Evolutionary conservation across 2,888 invertebrate genomes (phyloP).

Genomic region (Lysandra bellargus): DNA sequence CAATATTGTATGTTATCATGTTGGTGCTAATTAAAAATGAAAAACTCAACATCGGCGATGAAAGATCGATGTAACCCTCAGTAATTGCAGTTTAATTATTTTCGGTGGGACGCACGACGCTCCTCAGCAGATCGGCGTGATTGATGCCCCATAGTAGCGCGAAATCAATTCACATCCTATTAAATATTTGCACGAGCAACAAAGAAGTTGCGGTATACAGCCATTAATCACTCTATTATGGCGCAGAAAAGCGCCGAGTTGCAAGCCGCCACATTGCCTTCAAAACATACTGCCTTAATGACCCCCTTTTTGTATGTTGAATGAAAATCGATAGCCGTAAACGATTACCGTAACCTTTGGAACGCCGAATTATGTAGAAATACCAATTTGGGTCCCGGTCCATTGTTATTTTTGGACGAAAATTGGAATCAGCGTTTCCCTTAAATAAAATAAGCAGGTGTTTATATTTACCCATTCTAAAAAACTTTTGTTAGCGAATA

Average conservation of each 20-base stretch:
- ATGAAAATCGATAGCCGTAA: conserved; percentile 69
- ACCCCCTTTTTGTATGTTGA: conserved; percentile 71
- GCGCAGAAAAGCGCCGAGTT: conserved; percentile 72
- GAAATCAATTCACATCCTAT: conserved; percentile 46
- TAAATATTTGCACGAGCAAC: conserved; percentile 72
- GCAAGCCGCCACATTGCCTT: conserved; percentile 65
- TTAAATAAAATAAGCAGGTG: background rate
- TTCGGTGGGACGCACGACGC: background rate
- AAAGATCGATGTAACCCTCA: background rate
- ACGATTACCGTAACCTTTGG: conserved; percentile 38
- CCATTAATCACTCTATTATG: conserved; percentile 77
- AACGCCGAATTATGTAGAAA: conserved; percentile 2
- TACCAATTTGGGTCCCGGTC: background rate
- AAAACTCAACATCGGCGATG: background rate
- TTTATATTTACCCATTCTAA: background rate
- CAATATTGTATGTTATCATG: background rate
- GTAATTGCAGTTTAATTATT: conserved; percentile 14
- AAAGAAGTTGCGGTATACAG: conserved; percentile 68
- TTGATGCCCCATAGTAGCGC: conserved; percentile 39
- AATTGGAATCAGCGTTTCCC: background rate
- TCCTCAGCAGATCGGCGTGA: background rate
- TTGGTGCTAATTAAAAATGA: background rate
- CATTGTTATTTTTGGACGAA: background rate
- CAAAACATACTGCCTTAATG: conserved; percentile 71
- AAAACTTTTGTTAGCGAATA: background rate